Percentiles rank a stretch among this genome's conserved stretches.
Conservation (phyloP, 64 coral and sea anemone species). For the Trachythela sp. region DNA sequence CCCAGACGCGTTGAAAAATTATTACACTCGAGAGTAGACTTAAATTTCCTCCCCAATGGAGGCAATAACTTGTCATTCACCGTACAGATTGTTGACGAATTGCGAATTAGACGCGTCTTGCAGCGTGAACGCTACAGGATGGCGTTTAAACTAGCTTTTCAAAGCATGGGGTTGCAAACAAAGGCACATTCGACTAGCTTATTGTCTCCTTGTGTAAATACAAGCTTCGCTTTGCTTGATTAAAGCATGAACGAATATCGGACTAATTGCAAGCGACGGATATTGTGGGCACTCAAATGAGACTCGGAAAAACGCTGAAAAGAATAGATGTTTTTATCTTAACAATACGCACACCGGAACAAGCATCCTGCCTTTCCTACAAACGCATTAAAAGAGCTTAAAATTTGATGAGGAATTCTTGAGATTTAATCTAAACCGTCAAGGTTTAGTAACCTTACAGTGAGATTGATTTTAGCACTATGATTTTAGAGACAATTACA, state of each 20-base stretch:
- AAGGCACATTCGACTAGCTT: neutral
- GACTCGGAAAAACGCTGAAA: neutral
- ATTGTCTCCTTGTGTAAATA: conserved; percentile 23
- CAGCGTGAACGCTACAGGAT: neutral
- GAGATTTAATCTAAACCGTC: neutral
- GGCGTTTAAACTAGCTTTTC: neutral
- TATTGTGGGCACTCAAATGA: neutral
- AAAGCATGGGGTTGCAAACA: neutral
- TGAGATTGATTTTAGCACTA: too few relatives aligned
- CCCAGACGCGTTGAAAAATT: neutral
- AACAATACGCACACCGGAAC: neutral
- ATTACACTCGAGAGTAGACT: neutral
- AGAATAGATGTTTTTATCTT: neutral
- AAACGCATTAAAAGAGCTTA: neutral
- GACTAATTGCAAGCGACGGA: neutral
- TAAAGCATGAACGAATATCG: neutral
- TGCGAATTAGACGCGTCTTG: neutral
- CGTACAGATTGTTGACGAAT: neutral
- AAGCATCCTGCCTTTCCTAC: neutral
- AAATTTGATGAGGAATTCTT: neutral
- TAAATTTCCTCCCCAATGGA: neutral
- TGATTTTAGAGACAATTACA: neutral
- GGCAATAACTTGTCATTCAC: neutral
- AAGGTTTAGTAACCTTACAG: too few relatives aligned
- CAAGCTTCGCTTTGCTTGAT: neutral